Evolutionary conservation across 2,888 invertebrate genomes (phyloP), one percentile per base, ranked within the genome.

Genomic region (Tillus elongatus): DNA sequence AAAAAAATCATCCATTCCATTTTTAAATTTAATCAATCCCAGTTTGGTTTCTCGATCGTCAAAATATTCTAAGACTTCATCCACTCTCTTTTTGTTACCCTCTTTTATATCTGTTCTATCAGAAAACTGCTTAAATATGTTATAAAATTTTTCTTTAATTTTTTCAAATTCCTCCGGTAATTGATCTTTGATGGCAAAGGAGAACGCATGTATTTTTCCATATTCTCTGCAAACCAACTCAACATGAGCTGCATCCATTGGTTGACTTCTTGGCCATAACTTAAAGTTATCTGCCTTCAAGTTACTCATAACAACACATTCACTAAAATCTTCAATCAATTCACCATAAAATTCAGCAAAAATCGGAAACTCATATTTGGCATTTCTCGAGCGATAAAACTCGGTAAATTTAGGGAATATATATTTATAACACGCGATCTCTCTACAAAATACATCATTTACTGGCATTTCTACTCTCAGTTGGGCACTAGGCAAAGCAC

Each of bases 221-320:
- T 53, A 46, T 24, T 52, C 47, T 11, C 41, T 41, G 8, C 54
- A 32, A 15, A 51, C 47, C 10, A 55, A 13, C 9, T 34, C 37
- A 1, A 52, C 35, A 33, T 55, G 55, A 11, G 46, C 40, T n/a
- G 47, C 47, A 40, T 54, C 46, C 40, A 54, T 46, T 13, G 42
- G 41, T 15, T 33, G 30, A 16, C 44, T 49, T 3, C 49, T 36
- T 43, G 50, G 36, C 37, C 41, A 44, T 30, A 49, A 9, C 2
- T 29, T 24, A 36, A 42, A 54, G 3, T 48, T 49, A 3, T 35
- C 8, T n/a, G 31, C 16, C 10, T 43, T 50, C 26, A 51, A 31
- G 28, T 54, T 46, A 28, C 46, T 47, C 40, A 52, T 36, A 12
- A 51, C 40, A 3, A 53, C 19, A 2, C 40, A 30, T 38, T 48